These are phyloP conservation scores for Sipha maydis DNA, from an alignment of 2,888 invertebrate species.

Conservation along the genomic window DNA sequence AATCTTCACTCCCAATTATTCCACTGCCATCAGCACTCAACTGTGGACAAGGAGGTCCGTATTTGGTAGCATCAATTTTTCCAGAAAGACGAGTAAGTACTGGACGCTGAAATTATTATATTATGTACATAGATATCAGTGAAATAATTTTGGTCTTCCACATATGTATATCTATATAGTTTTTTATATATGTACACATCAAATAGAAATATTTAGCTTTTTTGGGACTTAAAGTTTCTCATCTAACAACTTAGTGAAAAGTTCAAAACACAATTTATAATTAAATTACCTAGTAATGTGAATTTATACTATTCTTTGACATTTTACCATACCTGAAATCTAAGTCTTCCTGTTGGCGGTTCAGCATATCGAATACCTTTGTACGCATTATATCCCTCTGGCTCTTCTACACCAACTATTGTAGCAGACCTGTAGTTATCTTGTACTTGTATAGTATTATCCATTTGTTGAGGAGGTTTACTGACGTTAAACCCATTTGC, in stretches of 20 bases:
- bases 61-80: conserved; percentile 72
- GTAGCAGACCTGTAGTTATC: conserved; percentile 73
- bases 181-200: neutral
- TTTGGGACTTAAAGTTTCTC: neutral
- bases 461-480: conserved; percentile 52
- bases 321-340: conserved; percentile 70
- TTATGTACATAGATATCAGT: neutral
- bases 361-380: conserved; percentile 78
- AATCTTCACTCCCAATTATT: conserved; percentile 73
- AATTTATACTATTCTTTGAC: neutral
- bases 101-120: conserved; percentile 70
- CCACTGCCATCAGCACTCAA: conserved; percentile 68
- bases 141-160: neutral
- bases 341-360: conserved; percentile 71
- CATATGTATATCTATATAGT: no score
- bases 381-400: conserved; percentile 76
- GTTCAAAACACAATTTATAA: neutral
- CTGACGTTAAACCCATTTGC: conserved; percentile 66
- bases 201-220: neutral
- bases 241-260: neutral
- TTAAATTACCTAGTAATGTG: neutral
- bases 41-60: conserved; percentile 74
- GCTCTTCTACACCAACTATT: conserved; percentile 67
- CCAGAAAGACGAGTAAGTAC: conserved; percentile 70
- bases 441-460: conserved; percentile 74